Evolutionary conservation across 2,888 invertebrate species (phyloP).

Genomic region (Caenorhabditis doughertyi): DNA sequence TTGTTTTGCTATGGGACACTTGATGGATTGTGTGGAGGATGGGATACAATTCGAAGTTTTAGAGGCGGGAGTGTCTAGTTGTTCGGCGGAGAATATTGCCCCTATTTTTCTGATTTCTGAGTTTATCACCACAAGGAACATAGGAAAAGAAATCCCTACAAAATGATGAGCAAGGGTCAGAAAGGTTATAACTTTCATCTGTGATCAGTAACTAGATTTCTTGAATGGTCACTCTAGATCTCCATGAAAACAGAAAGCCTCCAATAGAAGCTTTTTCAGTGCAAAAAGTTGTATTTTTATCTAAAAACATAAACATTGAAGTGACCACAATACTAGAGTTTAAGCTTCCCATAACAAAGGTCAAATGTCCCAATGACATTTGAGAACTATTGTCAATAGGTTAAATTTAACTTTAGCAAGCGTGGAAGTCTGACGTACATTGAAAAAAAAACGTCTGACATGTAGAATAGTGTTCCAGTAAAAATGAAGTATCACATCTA

Average conservation of each 20-base stretch:
- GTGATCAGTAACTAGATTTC: slow-evolving; percentile 11
- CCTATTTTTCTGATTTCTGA: slow-evolving; percentile 35
- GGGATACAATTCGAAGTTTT: slow-evolving; percentile 45
- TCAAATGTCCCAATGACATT: slow-evolving; percentile 10
- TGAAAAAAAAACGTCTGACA: neutral
- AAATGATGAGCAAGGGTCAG: slow-evolving; percentile 40
- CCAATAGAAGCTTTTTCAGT: neutral
- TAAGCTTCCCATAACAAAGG: slow-evolving; percentile 3
- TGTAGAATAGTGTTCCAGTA: slow-evolving; percentile 7
- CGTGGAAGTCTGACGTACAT: slow-evolving; percentile 14
- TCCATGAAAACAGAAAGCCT: neutral
- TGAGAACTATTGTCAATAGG: neutral
- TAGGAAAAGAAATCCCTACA: slow-evolving; percentile 7
- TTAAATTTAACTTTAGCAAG: slow-evolving; percentile 7
- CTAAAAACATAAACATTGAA: neutral
- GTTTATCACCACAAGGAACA: slow-evolving; percentile 26
- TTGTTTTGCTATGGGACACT: slow-evolving; percentile 23
- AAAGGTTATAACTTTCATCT: neutral
- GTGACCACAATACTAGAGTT: neutral
- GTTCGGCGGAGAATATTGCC: slow-evolving; percentile 48
- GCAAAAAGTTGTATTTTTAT: neutral
- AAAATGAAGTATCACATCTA: neutral
- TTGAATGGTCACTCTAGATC: neutral
- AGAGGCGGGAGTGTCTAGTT: slow-evolving; percentile 54
- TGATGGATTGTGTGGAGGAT: neutral